Evolutionary conservation across 2,113 vertebrate species (phyloP).

Genomic region (Rousettus leschenaultii): DNA sequence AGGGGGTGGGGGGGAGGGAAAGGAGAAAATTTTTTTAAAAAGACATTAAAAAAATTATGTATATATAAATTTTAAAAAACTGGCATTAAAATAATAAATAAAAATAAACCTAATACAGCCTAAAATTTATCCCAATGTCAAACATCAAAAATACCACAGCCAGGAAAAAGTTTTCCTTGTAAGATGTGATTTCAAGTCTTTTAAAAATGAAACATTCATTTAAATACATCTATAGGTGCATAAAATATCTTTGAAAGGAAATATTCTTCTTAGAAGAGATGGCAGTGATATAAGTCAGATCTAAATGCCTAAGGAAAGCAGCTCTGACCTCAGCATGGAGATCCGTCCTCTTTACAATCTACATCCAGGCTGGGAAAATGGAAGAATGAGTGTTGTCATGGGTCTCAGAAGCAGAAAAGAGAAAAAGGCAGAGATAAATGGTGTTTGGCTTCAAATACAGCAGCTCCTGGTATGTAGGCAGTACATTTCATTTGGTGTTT

Average conservation of each 20-base stretch:
- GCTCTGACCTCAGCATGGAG: background rate
- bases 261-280: background rate
- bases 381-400: background rate
- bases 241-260: conserved; percentile 16
- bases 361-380: background rate
- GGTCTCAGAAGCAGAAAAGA: background rate
- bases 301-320: background rate
- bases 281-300: background rate
- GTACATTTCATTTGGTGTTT: conserved; percentile 4
- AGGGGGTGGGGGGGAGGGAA: too few species aligned
- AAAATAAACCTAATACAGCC: background rate
- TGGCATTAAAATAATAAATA: too few species aligned
- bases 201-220: background rate
- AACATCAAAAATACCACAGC: background rate
- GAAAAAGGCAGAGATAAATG: background rate
- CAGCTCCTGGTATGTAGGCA: background rate
- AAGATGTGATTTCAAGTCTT: background rate
- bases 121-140: background rate
- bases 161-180: background rate
- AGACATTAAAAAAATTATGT: too few species aligned
- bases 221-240: background rate
- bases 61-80: too few species aligned
- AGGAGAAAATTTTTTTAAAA: too few species aligned
- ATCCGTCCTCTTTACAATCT: background rate
- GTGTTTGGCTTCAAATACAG: background rate